Evolutionary conservation across 2,113 vertebrate species (phyloP), one percentile per base, ranked within the genome.

Genomic region (Sorex araneus): DNA sequence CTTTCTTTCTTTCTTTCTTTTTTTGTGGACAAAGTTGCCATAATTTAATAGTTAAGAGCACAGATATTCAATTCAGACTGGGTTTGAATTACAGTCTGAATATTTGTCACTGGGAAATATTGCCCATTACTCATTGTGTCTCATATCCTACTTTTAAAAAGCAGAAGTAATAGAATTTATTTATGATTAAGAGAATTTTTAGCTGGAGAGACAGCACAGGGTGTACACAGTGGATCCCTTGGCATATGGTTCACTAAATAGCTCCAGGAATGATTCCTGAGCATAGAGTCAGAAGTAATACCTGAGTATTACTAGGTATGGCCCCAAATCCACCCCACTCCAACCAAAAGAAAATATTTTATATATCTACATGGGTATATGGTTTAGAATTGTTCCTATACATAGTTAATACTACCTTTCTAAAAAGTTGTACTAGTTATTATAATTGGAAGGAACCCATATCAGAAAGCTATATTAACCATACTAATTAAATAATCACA

Each of bases 131-230:
- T 82, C 27, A 21, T 23, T 76, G 25, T 50, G 21, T 47, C 12
- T 8, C 30, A 50, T 25, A 77, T 87, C 73, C 50, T 80, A 6
- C 3, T 84, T 63, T 92, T 90, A 69, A 77, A 92, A 71, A 43
- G 27, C 0, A 15, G 6, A 0, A 30, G 80, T 76, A 71, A 47
- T 57, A 75, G 9, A 2, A 40, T 77, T 86, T 36, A 30, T 9
- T 77, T 60, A 67, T 25, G 32, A 89, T 77, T 67, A 74, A 91
- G 57, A 60, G 18, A 60, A 60, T 60, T 60, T 60, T 19, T 2
- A 60, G 57, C 18, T 19, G 23, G 57, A 60, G 57, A 60, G 57
- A 60, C 18, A 50, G 3, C 18, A 60, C 57, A 60, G 57, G 18
- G 57, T 60, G 5, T 60, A 23, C 16, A 23, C 57, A 60, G 57